phyloP scores from a whole-genome alignment of 1,140 invertebrate species.

The Armadillidium nasatum region DNA sequence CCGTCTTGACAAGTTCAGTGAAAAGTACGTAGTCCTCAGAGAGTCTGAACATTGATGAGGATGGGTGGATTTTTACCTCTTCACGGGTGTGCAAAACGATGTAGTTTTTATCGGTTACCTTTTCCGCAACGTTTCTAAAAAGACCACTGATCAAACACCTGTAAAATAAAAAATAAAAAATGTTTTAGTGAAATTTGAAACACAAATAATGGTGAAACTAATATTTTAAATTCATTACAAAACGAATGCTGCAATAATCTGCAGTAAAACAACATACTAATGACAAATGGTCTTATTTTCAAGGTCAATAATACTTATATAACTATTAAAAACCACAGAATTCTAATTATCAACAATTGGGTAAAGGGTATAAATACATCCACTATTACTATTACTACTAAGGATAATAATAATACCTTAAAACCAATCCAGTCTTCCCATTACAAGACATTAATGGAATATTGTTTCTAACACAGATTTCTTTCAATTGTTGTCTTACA shows the following conservation, averaged over 20 bases:
- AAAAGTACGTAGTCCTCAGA: conserved; percentile 77
- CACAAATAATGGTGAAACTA: neutral
- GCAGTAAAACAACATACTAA: too few species aligned
- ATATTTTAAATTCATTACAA: too few species aligned
- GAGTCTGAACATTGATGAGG: conserved; percentile 67
- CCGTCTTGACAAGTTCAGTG: conserved; percentile 81
- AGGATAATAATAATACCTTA: neutral
- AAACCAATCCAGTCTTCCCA: neutral
- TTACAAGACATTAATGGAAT: neutral
- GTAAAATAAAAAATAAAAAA: conserved; percentile 1
- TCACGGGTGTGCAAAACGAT: conserved; percentile 64
- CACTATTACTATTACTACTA: too few species aligned
- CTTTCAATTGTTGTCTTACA: conserved; percentile 73
- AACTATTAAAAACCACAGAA: too few species aligned
- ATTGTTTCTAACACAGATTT: conserved; percentile 61
- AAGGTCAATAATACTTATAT: too few species aligned
- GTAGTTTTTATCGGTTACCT: conserved; percentile 68
- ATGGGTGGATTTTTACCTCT: conserved; percentile 74
- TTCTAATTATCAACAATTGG: too few species aligned
- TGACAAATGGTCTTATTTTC: too few species aligned
- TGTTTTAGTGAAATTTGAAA: neutral
- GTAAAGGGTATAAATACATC: too few species aligned
- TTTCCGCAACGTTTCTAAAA: conserved; percentile 83
- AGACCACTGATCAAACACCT: conserved; percentile 71
- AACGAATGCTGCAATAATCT: too few species aligned